A percentile compares a stretch with the other conserved stretches of the same genome.
These are phyloP conservation scores for Pterocles gutturalis DNA, from an alignment of 2,113 vertebrate species.

Conservation along the genomic window DNA sequence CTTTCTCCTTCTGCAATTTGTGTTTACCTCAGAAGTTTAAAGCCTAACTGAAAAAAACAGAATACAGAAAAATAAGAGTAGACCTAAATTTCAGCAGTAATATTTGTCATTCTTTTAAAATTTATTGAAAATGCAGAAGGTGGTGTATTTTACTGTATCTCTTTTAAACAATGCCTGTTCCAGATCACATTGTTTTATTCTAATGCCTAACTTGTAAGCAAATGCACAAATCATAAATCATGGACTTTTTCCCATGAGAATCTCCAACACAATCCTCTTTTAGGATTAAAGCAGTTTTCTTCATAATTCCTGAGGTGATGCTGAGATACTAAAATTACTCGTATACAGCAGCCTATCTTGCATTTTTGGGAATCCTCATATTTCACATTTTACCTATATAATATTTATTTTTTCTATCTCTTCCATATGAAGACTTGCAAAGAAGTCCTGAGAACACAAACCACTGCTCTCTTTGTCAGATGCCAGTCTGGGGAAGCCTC, in stretches of 20 bases:
- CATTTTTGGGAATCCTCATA: neutral
- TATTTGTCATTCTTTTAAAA: neutral
- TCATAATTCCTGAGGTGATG: neutral
- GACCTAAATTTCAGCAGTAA: neutral
- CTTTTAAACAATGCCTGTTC: neutral
- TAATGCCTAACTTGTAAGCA: neutral
- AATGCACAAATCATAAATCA: neutral
- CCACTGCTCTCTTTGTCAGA: neutral
- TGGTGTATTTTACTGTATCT: neutral
- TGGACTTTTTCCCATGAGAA: neutral
- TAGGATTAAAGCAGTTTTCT: neutral
- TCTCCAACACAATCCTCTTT: neutral
- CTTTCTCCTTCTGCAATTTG: neutral
- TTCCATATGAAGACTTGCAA: neutral
- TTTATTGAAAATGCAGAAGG: neutral
- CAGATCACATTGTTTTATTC: neutral
- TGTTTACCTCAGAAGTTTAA: neutral
- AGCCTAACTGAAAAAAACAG: neutral
- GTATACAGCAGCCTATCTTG: neutral
- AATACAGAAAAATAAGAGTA: neutral
- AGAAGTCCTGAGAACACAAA: neutral
- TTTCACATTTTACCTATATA: neutral
- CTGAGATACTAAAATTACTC: neutral
- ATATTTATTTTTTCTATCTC: neutral
- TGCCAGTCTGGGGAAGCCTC: neutral